phyloP scores from a whole-genome alignment of 2,888 invertebrate species.

The Catotricha subobsoleta region DNA sequence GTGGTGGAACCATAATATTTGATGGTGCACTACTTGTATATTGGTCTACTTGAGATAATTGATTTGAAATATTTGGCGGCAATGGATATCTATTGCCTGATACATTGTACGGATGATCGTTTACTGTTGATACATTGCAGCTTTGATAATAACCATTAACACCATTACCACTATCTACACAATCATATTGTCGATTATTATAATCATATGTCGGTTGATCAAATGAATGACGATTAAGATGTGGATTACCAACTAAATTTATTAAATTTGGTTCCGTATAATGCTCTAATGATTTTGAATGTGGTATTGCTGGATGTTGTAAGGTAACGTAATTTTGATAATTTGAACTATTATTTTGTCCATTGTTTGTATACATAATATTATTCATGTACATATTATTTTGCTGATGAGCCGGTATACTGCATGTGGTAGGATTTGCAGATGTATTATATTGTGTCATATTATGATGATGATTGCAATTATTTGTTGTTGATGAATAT shows the following conservation, averaged over 20 bases:
- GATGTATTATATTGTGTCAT: no score
- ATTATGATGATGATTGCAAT: conserved; percentile 8
- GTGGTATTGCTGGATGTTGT: conserved; percentile 19
- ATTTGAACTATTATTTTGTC: no score
- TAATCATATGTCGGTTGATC: conserved; percentile 23
- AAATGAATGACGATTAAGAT: conserved; percentile 28
- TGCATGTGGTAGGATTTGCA: no score
- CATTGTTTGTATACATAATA: no score
- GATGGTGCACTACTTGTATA: background rate
- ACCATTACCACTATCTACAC: conserved; percentile 19
- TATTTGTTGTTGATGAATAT: conserved; percentile 5
- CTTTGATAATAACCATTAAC: conserved; percentile 11
- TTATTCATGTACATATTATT: no score
- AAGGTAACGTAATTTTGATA: background rate
- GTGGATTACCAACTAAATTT: conserved; percentile 16
- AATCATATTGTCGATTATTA: conserved; percentile 19
- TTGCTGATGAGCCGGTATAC: no score
- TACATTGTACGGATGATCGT: conserved; percentile 24
- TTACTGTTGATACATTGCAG: conserved; percentile 13
- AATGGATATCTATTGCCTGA: conserved; percentile 28
- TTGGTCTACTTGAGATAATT: conserved; percentile 14
- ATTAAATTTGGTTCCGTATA: conserved; percentile 20
- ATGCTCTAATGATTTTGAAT: conserved; percentile 28
- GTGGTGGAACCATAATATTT: no score
- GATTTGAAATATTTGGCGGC: conserved; percentile 26